Evolutionary conservation across 2,888 invertebrate species (phyloP), one percentile per base, ranked within the genome.

Genomic region (Campoplex nolae): DNA sequence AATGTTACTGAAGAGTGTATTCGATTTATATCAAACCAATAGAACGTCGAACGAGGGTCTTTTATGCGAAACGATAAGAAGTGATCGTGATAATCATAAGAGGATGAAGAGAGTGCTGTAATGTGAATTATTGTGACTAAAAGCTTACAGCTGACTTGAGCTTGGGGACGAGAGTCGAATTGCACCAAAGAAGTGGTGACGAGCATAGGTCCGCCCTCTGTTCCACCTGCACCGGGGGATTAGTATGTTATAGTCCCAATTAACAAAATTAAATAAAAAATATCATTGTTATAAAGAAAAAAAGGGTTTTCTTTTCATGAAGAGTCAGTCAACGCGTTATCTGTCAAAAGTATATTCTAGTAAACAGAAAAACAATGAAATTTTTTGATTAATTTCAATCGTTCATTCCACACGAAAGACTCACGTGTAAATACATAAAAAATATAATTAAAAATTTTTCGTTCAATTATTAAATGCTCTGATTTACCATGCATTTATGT

Each of bases 71-170:
- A 48, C 62, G n/a, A 78, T 86, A 62, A 83, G 73, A 62, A 83
- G 73, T 73, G 77, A 82, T 74, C 11, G 85, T 86, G 74, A 79
- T 11, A 74, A 68, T 58, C 76, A 58, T 58, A 80, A 87, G 76
- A 87, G 62, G 79, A 88, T 88, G 85, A 78, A 86, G 73, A 88
- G 74, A 88, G 90, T 91, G 91, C 90, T 89, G 87, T 91, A 90
- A 90, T 81, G 86, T 91, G 89, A 90, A 90, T 90, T 92, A 92
- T 88, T 88, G 90, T 93, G 91, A 89, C 90, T 92, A 88, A 86
- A 93, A 94, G 94, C 94, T 94, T 94, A 94, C 94, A 94, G 92
- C 92, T 91, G 90, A 92, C 92, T 92, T 92, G 93, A 91, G 92
- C 92, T 93, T 94, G 93, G 89, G 91, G 89, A 90, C 92, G 93